Base-by-base conservation (phyloP, 2,888 invertebrate species). In the Sinhomidia bicolor region DNA sequence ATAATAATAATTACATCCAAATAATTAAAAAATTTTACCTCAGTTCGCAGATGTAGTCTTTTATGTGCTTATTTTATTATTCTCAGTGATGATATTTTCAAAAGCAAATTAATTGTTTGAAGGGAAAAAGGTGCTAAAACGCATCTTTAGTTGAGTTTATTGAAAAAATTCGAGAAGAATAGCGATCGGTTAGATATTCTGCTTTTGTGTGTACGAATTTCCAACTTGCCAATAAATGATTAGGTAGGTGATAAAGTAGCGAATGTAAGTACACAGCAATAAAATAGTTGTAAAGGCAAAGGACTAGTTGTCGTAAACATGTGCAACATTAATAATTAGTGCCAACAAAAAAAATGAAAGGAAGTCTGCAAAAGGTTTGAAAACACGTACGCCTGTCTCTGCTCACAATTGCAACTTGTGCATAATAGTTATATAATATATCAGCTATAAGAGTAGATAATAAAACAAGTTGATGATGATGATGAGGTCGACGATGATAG, bases 301-400 rank as follows among this genome's bases (percentile, higher is more conserved):
- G 60, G 57, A 79, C 79, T 79, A 60, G 36, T 7, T 79, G 79
- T 41, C 32, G 32, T 26, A 2, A 51, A n/a, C n/a, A 23, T 12
- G 4, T 79, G 41, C 5, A 9, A 79, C 29, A n/a, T n/a, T n/a
- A n/a, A n/a, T n/a, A 26, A 54, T 32, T 57, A 29, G 2, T 32
- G 14, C 12, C 79, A 78, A n/a, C n/a, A 20, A 62, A 57, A 60
- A 78, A 57, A 60, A 60, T 20, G 79, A 79, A 79, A 79, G 79
- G 79, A 5, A 44, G 17, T 7, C 47, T 14, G 47, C 10, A 47
- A 47, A 47, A n/a, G n/a, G n/a, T n/a, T n/a, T n/a, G n/a, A n/a
- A 47, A 47, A 9, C 47, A 47, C 47, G 47, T 47, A 47, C n/a
- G n/a, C n/a, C n/a, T n/a, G n/a, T n/a, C n/a, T n/a, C n/a, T n/a